Evolutionary conservation across 2,113 vertebrate species (phyloP), one percentile per base, ranked within the genome.

Genomic region (Clarias gariepinus): DNA sequence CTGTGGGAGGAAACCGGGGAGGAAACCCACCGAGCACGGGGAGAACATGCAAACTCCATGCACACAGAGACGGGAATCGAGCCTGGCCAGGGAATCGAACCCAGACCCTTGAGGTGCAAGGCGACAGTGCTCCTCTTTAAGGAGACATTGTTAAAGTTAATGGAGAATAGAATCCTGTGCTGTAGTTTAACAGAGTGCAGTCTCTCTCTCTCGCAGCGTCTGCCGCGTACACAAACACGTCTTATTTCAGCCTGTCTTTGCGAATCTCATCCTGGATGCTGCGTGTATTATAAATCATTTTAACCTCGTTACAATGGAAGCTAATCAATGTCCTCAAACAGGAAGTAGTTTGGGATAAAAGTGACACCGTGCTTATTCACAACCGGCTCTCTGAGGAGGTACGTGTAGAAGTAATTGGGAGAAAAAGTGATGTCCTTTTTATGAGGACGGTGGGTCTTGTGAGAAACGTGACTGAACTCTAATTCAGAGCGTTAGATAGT

Each of bases 111-210:
- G 33, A 36, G 33, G 33, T 36, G 33, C 33, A 36, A 36, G 33
- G 33, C 33, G 33, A 36, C 33, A 36, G 33, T 36, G 33, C 33
- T 36, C 74, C 84, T 82, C 36, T 57, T 89, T 84, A 86, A 88
- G 80, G 77, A 83, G 53, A 63, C 80, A 86, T 76, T 86, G 86
- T 86, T 89, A 81, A 88, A 89, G 86, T 89, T 83, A 83, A 87
- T 86, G 80, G 64, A 68, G 87, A 84, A 86, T 73, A 81, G 57
- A 84, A 84, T 81, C 36, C 60, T 52, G 74, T 82, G 76, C 71
- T 13, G 55, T n/a, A 81, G 68, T 74, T 36, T 57, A 86, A 33
- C n/a, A 81, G 69, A 4, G 41, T 73, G 21, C n/a, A 9, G 53
- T 36, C 57, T 61, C 33, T 15, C 61, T 58, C 74, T n/a, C n/a